Conservation (phyloP, 2,113 vertebrate species). For the Colaptes auratus region DNA sequence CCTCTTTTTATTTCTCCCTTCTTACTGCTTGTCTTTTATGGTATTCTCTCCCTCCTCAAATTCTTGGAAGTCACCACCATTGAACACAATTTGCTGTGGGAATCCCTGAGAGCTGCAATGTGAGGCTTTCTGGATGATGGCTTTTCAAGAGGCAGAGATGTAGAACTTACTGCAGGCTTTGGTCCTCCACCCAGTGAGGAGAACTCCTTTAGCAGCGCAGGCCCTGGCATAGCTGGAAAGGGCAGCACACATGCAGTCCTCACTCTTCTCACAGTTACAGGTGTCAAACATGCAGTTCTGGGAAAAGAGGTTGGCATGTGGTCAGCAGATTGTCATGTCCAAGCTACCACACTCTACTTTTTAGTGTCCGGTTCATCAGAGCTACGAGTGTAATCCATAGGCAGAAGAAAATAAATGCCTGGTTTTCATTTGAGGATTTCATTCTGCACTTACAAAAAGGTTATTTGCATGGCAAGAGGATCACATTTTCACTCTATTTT, state of each 20-base stretch:
- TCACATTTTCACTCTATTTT: neutral
- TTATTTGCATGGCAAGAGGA: neutral
- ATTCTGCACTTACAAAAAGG: neutral
- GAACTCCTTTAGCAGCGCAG: conserved; percentile 80
- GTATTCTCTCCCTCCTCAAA: neutral
- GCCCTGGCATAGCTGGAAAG: conserved; percentile 86
- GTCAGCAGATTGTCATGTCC: neutral
- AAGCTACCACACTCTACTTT: neutral
- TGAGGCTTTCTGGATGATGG: neutral
- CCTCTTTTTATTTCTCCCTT: neutral
- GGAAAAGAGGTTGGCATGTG: neutral
- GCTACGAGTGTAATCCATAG: neutral
- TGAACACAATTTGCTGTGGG: neutral
- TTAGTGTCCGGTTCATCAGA: neutral
- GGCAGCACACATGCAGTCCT: conserved; percentile 88
- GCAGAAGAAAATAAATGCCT: neutral
- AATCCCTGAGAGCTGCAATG: neutral
- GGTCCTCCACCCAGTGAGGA: conserved; percentile 79
- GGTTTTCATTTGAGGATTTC: neutral
- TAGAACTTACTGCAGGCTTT: conserved; percentile 76
- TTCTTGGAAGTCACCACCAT: neutral
- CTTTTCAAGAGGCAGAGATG: neutral
- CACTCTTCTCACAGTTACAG: conserved; percentile 89
- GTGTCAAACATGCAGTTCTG: conserved; percentile 94
- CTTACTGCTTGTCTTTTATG: neutral